Evolutionary conservation across 2,113 vertebrate species (phyloP).

Genomic region (Cyanistes caeruleus): DNA sequence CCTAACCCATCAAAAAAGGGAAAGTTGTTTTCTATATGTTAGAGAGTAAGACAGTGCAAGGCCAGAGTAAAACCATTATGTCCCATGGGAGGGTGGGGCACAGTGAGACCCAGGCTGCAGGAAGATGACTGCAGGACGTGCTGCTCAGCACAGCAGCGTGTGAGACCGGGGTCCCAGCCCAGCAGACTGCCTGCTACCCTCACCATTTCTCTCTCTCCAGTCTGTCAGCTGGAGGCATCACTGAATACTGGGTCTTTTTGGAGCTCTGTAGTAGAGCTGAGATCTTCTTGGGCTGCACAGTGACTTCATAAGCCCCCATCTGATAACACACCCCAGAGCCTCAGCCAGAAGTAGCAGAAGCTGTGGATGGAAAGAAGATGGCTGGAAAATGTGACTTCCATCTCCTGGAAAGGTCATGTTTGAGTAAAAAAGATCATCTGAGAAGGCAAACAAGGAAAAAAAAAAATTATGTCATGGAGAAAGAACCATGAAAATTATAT

Average conservation of each 20-base stretch:
- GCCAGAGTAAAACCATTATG: background rate
- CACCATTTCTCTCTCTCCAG: background rate
- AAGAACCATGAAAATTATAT: background rate
- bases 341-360: background rate
- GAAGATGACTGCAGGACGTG: background rate
- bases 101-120: accelerated
- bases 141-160: background rate
- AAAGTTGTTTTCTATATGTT: background rate
- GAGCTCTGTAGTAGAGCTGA: background rate
- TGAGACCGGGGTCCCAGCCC: background rate
- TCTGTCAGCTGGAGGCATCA: background rate
- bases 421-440: background rate
- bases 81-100: background rate
- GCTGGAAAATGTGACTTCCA: background rate
- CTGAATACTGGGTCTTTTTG: background rate
- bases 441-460: background rate
- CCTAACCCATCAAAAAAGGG: background rate
- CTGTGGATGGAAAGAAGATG: background rate
- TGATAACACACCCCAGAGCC: background rate
- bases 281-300: background rate
- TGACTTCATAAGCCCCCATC: accelerated
- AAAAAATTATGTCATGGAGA: accelerated
- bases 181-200: background rate
- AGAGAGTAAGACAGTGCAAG: background rate
- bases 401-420: background rate